Conservation (phyloP, 2,797 vertebrate species). For the Remorina albescens region DNA sequence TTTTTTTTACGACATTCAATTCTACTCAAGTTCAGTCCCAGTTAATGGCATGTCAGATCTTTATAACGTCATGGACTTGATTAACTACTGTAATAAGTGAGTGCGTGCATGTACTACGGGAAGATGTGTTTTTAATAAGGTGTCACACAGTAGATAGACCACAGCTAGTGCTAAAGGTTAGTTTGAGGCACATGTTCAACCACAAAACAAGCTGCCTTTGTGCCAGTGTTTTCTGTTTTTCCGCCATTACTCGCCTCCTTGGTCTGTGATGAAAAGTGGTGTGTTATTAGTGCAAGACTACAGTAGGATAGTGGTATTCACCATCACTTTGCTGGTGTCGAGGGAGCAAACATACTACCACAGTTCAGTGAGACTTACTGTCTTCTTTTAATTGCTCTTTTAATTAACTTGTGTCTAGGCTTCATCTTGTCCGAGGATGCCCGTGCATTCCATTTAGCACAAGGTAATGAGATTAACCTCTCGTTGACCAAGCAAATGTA, state of each 20-base stretch:
- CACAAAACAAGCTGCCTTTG: slow-evolving; percentile 53
- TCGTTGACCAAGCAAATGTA: slow-evolving; percentile 77
- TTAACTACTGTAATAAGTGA: slow-evolving; percentile 75
- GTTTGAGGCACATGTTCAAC: slow-evolving; percentile 75
- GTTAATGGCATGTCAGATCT: slow-evolving; percentile 49
- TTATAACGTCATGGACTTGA: slow-evolving; percentile 71
- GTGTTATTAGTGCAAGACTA: slow-evolving; percentile 56
- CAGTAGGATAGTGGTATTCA: slow-evolving; percentile 31
- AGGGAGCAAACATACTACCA: slow-evolving; percentile 59
- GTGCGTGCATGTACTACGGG: slow-evolving; percentile 67
- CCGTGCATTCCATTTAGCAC: slow-evolving; percentile 73
- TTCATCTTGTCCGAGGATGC: slow-evolving; percentile 74
- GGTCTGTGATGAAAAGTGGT: slow-evolving; percentile 51
- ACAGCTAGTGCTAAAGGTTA: slow-evolving; percentile 60
- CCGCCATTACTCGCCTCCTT: slow-evolving; percentile 28
- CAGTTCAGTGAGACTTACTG: slow-evolving; percentile 61
- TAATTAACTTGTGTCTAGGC: slow-evolving; percentile 80
- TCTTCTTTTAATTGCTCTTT: slow-evolving; percentile 82
- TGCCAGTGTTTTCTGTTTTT: slow-evolving; percentile 35
- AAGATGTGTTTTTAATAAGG: slow-evolving; percentile 74
- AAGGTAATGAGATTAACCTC: slow-evolving; percentile 81
- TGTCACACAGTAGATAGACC: slow-evolving; percentile 78
- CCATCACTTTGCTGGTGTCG: slow-evolving; percentile 48
- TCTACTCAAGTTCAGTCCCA: slow-evolving; percentile 20
- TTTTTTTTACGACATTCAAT: slow-evolving; percentile 27